Base-by-base conservation (phyloP, 2,888 invertebrate genomes). In the Diachrysia chrysitis region DNA sequence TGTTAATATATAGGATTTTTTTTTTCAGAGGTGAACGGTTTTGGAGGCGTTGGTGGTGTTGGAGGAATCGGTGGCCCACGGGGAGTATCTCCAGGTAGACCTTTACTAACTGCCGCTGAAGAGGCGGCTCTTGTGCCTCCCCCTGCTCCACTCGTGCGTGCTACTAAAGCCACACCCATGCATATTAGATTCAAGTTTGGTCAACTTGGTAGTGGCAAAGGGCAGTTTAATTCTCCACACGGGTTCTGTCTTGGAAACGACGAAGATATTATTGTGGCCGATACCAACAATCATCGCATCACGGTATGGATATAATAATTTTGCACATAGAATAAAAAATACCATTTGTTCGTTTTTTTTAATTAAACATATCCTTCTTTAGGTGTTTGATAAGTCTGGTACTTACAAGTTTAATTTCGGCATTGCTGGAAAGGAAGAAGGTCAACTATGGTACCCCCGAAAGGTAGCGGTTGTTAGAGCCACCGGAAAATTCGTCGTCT, bases 141-240 rank as follows among this genome's bases (percentile, higher is more conserved):
- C 2, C 95, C 95, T 0, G 95, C 96, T 14, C 96, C 95, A 0
- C 95, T 96, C 42, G 96, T 96, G 16, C 96, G 97, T 59, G 96
- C 96, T 32, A 96, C 96, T 73, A 98, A 98, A 90, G 97, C 98
- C 54, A 97, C 97, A 29, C 97, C 98, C 1, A 98, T 98, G 98
- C 98, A 98, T 89, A 98, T 98, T 81, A 96, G 98, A 61, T 98
- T 97, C 93, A 99, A 99, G 93, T 99, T 99, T 92, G 99, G 99
- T 14, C 98, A 98, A 83, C 96, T 99, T 77, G 99, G 99, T 32
- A 98, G 98, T 32, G 97, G 97, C 73, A 98, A 98, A 89, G 98
- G 98, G 21, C 99, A 99, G 93, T 99, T 99, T 87, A 99, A 99
- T 93, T 99, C 99, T 0, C 99, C 99, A 0, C 99, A 99, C 92